These are phyloP conservation scores for Platerodrilus igneus DNA, from an alignment of 2,888 invertebrate genomes.

Conservation along the genomic window DNA sequence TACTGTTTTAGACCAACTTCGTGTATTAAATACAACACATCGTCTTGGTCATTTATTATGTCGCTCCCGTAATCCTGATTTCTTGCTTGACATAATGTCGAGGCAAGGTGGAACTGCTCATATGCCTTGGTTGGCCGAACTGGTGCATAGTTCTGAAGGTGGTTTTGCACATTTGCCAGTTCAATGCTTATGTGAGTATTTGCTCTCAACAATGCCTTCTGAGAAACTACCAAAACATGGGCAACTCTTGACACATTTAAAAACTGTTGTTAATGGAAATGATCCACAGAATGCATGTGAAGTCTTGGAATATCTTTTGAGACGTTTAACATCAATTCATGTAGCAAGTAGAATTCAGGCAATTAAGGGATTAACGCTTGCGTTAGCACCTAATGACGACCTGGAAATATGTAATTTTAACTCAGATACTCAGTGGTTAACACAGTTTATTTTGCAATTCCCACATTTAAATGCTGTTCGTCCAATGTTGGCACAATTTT, in stretches of 20 bases:
- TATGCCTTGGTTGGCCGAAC: conserved; percentile 95
- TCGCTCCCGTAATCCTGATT: conserved; percentile 82
- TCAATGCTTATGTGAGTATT: conserved; percentile 95
- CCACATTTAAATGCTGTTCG: conserved; percentile 73
- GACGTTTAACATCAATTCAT: conserved; percentile 77
- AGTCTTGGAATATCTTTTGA: conserved; percentile 83
- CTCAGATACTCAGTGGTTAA: conserved; percentile 52
- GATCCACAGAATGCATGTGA: conserved; percentile 63
- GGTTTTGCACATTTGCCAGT: conserved; percentile 85
- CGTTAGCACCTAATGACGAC: conserved; percentile 45
- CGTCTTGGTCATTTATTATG: conserved; percentile 87
- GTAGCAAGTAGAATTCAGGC: conserved; percentile 74
- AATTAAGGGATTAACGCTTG: conserved; percentile 50
- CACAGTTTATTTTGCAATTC: conserved; percentile 64
- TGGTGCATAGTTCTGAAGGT: conserved; percentile 87
- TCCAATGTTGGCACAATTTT: conserved; percentile 62
- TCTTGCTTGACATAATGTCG: conserved; percentile 88
- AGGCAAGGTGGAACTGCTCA: conserved; percentile 75
- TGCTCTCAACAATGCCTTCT: conserved; percentile 64
- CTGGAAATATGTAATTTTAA: conserved; percentile 38
- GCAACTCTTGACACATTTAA: conserved; percentile 60
- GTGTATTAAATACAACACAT: conserved; percentile 69
- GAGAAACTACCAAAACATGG: conserved; percentile 69
- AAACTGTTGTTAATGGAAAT: conserved; percentile 53
- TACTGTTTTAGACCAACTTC: conserved; percentile 71